Conservation (phyloP, 1,140 invertebrate species). For the Eumeta japonica region DNA sequence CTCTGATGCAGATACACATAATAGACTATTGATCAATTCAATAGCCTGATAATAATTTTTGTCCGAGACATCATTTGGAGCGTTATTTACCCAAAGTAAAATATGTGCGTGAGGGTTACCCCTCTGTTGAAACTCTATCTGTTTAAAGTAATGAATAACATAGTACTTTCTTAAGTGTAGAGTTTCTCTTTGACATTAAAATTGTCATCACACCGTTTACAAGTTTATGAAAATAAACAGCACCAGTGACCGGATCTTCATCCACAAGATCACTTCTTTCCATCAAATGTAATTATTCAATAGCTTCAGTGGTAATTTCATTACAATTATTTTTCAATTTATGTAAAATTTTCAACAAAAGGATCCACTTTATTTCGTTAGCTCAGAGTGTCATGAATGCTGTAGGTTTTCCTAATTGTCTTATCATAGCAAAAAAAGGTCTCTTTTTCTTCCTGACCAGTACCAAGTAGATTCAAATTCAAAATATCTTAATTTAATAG, state of each 20-base stretch:
- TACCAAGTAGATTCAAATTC: too few relatives aligned
- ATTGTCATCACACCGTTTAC: too few relatives aligned
- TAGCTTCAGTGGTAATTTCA: conserved; percentile 13
- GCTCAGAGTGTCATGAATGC: too few relatives aligned
- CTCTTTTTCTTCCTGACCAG: too few relatives aligned
- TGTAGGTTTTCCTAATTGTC: too few relatives aligned
- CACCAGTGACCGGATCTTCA: conserved; percentile 44
- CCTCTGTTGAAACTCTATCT: conserved; percentile 35
- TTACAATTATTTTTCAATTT: conserved; percentile 22
- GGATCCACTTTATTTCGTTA: too few relatives aligned
- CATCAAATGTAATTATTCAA: conserved; percentile 14
- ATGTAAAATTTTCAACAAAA: conserved; percentile 23
- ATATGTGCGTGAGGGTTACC: conserved; percentile 33
- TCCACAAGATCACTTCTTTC: conserved; percentile 29
- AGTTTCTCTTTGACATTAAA: conserved; percentile 11
- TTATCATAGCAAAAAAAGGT: too few relatives aligned
- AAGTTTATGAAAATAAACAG: conserved; percentile 37
- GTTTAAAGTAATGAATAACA: conserved; percentile 22
- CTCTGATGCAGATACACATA: conserved; percentile 2
- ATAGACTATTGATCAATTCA: conserved; percentile 7
- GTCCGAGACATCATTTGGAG: conserved; percentile 3
- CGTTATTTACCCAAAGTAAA: conserved; percentile 26
- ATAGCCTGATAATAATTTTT: conserved; percentile 3
- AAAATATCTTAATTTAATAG: too few relatives aligned
- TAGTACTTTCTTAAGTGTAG: conserved; percentile 20